phyloP scores from a whole-genome alignment of 2,888 invertebrate genomes.

The Cheilosia vulpina region DNA sequence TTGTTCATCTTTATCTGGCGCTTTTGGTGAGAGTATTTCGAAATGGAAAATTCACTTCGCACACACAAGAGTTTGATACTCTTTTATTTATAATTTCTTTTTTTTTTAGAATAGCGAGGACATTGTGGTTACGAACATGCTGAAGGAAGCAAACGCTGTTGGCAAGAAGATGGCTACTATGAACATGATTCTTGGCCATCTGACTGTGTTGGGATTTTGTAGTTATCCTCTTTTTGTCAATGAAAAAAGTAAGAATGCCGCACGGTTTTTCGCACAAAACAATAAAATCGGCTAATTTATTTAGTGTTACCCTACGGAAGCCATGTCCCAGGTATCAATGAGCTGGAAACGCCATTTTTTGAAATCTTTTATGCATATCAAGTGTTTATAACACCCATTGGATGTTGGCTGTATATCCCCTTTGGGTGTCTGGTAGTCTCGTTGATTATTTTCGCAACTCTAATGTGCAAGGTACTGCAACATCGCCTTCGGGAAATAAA shows the following conservation, averaged over 20 bases:
- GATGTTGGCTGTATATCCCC: constrained; percentile 81
- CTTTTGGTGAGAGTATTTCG: not conserved
- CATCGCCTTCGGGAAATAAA: constrained; percentile 77
- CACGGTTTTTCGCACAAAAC: not conserved
- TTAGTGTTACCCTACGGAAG: constrained; percentile 80
- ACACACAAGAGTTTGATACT: no score
- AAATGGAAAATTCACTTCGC: no score
- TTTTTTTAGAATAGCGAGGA: constrained; percentile 48
- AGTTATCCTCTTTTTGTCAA: constrained; percentile 80
- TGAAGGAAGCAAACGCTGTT: constrained; percentile 76
- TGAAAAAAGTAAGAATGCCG: constrained; percentile 61
- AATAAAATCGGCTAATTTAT: not conserved
- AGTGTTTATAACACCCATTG: constrained; percentile 79
- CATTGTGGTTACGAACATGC: constrained; percentile 61
- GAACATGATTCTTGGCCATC: constrained; percentile 70
- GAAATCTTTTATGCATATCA: constrained; percentile 78
- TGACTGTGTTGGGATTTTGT: constrained; percentile 72
- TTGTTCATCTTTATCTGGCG: constrained; percentile 76
- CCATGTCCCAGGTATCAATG: constrained; percentile 78
- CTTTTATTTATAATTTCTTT: not conserved
- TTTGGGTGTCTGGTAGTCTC: constrained; percentile 79
- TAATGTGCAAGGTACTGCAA: constrained; percentile 78
- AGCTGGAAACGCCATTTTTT: constrained; percentile 77
- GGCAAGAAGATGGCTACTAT: constrained; percentile 73
- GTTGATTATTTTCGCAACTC: constrained; percentile 79